These are phyloP conservation scores for Botia kubotai DNA, from an alignment of 2,797 vertebrate species.

Conservation along the genomic window DNA sequence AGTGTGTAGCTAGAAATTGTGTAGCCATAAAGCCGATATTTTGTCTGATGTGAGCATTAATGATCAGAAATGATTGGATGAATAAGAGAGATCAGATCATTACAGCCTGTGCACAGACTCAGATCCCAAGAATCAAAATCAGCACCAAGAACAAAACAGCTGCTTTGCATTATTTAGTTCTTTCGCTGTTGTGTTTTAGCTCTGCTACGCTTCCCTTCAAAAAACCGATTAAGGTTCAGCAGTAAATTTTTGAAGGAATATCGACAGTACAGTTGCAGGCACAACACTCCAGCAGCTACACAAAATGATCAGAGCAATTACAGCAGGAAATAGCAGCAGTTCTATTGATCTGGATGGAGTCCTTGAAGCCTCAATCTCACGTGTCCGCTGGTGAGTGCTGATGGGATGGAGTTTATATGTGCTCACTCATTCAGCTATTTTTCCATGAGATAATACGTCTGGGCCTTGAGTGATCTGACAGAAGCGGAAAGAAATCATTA, in stretches of 20 bases:
- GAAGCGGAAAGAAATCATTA: conserved; percentile 18
- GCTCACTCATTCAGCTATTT: conserved; percentile 23
- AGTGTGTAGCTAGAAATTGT: neutral
- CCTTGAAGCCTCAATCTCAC: conserved; percentile 15
- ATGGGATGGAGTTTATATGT: neutral
- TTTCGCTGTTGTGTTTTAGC: neutral
- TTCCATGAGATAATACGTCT: conserved; percentile 9
- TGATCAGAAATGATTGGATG: neutral
- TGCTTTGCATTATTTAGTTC: neutral
- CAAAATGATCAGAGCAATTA: conserved; percentile 7
- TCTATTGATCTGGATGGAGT: conserved; percentile 29
- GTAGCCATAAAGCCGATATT: neutral
- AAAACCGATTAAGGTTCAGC: neutral
- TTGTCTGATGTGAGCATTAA: neutral
- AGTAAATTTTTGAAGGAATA: conserved; percentile 8
- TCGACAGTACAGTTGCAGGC: conserved; percentile 10
- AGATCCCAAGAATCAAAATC: neutral
- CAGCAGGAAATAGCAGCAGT: conserved; percentile 25
- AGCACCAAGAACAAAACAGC: neutral
- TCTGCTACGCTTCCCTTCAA: neutral
- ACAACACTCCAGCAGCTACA: conserved; percentile 15
- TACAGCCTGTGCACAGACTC: neutral
- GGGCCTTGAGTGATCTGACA: conserved; percentile 1
- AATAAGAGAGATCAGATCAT: neutral
- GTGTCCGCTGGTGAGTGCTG: neutral